Evolutionary conservation across 1,140 invertebrate genomes (phyloP).

Genomic region (Asbolus verrucosus): DNA sequence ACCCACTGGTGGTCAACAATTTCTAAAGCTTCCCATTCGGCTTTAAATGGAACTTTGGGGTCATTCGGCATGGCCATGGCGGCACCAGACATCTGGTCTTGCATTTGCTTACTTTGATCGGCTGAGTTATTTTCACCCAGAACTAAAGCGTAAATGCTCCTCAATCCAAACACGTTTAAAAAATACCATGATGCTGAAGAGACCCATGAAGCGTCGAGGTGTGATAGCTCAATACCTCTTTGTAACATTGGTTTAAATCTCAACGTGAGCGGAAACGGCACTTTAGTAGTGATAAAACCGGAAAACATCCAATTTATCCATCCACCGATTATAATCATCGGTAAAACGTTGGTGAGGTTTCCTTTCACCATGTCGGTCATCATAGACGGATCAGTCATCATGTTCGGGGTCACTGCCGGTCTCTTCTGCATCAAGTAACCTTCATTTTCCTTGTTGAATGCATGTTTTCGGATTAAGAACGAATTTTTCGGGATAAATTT

Average conservation of each 20-base stretch:
- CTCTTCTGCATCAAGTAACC: conserved; percentile 94
- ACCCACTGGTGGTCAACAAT: conserved; percentile 95
- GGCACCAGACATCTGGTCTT: conserved; percentile 97
- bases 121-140: conserved; percentile 99
- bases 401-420: conserved; percentile 86
- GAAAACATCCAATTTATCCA: conserved; percentile 99
- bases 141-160: conserved; percentile 97
- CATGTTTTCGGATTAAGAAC: conserved; percentile 94
- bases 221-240: conserved; percentile 94
- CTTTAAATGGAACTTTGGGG: conserved; percentile 98
- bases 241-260: conserved; percentile 99
- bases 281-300: conserved; percentile 99
- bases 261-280: conserved; percentile 97
- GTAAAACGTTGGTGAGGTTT: conserved; percentile 97
- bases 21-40: conserved; percentile 99
- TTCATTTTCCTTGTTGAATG: conserved; percentile 95
- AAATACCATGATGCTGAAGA: conserved; percentile 99
- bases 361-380: conserved; percentile 99
- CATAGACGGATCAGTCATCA: conserved; percentile 97
- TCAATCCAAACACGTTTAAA: conserved; percentile 97
- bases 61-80: conserved; percentile 97
- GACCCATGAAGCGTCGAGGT: conserved; percentile 98
- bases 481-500: conserved; percentile 95
- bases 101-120: conserved; percentile 95
- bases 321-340: conserved; percentile 98